Conservation (phyloP, 2,113 vertebrate species). For the Cyanoderma ruficeps region DNA sequence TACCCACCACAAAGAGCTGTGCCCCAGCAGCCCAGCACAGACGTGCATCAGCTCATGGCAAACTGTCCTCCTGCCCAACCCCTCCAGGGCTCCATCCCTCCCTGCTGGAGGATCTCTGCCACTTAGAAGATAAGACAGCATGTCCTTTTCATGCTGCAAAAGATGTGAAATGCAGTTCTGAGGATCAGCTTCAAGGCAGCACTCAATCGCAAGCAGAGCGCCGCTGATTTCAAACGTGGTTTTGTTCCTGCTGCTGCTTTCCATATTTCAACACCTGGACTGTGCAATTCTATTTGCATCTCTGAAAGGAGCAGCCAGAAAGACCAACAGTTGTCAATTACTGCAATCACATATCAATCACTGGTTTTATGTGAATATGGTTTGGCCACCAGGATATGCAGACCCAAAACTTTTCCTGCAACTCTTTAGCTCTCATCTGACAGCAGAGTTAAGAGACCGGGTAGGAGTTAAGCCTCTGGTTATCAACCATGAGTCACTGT, state of each 20-base stretch:
- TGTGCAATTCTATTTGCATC: neutral
- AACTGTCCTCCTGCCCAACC: neutral
- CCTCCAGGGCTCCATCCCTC: neutral
- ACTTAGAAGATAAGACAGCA: neutral
- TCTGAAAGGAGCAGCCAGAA: neutral
- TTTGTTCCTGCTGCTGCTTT: neutral
- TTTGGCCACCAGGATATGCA: neutral
- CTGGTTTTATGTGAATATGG: neutral
- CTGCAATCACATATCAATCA: neutral
- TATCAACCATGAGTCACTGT: neutral
- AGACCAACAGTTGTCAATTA: neutral
- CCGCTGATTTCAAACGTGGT: fast-evolving
- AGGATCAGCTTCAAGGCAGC: neutral
- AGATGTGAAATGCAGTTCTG: neutral
- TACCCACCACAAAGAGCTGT: neutral
- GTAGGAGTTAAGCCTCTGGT: neutral
- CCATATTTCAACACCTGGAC: neutral
- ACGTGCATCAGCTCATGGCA: neutral
- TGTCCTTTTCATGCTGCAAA: neutral
- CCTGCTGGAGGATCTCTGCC: neutral
- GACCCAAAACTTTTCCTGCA: neutral
- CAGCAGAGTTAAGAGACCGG: neutral
- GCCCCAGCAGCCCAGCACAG: neutral
- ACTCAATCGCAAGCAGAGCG: neutral
- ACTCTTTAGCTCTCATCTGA: neutral